Evolutionary conservation across 2,888 invertebrate species (phyloP), one percentile per base, ranked within the genome.

Genomic region (Busseola fusca): DNA sequence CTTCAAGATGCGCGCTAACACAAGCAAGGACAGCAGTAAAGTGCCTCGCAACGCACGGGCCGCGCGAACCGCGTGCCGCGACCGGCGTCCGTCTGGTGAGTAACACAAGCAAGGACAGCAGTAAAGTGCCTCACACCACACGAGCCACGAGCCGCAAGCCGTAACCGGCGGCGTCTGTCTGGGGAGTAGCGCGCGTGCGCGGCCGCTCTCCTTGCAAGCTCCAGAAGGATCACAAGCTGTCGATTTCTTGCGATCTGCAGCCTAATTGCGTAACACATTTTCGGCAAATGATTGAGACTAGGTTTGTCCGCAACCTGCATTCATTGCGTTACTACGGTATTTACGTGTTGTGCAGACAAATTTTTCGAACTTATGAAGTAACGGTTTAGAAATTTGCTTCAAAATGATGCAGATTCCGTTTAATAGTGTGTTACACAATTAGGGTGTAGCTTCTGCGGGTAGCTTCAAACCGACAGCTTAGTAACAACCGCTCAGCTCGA

Each of bases 181-280:
- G 59, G 5, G 0, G 14, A 16, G 30, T 0, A 30, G 34, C 14
- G 64, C 66, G 66, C 66, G 21, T 27, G 71, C 71, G 69, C 59
- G 71, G 7, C 25, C 12, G 12, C 59, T 21, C 27, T 14, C 9
- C 14, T 10, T 16, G 7, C 42, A 3, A 69, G 37, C 16, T 34
- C 45, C 71, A 71, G 71, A 71, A 71, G 71, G 45, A 9, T 27
- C 30, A 67, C 48, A 25, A 25, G 14, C 9, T 37, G 7, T 54
- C 37, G 27, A 25, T 21, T 25, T 16, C 18, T 10, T 25, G 14
- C 25, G 37, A 25, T 7, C 37, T n/a, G n/a, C n/a, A n/a, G n/a
- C n/a, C n/a, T n/a, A n/a, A n/a, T n/a, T n/a, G n/a, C n/a, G n/a
- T n/a, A n/a, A n/a, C n/a, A n/a, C n/a, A n/a, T n/a, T n/a, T n/a